phyloP scores from a whole-genome alignment of 1,140 invertebrate genomes.

The Choristoneura fumiferana region DNA sequence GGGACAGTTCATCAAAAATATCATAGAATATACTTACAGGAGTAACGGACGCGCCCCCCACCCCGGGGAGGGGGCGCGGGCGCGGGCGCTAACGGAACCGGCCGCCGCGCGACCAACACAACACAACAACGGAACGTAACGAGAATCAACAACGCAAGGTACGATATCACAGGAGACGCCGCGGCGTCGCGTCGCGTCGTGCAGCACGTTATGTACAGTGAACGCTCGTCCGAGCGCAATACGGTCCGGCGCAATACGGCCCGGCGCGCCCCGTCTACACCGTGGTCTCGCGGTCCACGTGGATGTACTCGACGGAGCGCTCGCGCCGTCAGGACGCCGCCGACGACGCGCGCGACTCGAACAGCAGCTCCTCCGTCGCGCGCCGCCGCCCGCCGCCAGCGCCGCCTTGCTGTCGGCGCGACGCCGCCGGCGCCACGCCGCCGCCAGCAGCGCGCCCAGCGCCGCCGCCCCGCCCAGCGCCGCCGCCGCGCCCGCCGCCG shows the following conservation, averaged over 20 bases:
- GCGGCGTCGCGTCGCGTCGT: conserved; percentile 2
- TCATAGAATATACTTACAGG: conserved; percentile 38
- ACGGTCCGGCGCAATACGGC: too few species aligned
- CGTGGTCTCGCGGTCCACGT: conserved; percentile 92
- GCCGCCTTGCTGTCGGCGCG: conserved; percentile 57
- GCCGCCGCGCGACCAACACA: background rate
- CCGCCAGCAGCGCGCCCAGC: conserved; percentile 31
- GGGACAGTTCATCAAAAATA: conserved; percentile 62
- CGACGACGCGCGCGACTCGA: conserved; percentile 78
- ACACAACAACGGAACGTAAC: conserved; percentile 5
- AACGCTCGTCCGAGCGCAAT: conserved; percentile 20
- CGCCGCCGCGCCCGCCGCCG: conserved; percentile 57
- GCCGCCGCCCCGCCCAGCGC: conserved; percentile 75
- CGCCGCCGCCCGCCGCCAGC: conserved; percentile 78
- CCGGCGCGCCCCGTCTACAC: conserved; percentile 84
- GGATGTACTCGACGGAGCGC: conserved; percentile 92
- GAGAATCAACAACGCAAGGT: conserved; percentile 11
- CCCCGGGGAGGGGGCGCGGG: background rate
- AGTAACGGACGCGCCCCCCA: background rate
- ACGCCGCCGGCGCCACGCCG: conserved; percentile 65
- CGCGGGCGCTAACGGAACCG: too few species aligned
- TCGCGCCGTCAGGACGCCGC: conserved; percentile 88
- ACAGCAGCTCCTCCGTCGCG: conserved; percentile 79
- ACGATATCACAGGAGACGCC: conserved; percentile 11
- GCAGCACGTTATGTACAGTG: conserved; percentile 18